Evolutionary conservation across 2,113 vertebrate genomes (phyloP).

Genomic region (Mirounga angustirostris): DNA sequence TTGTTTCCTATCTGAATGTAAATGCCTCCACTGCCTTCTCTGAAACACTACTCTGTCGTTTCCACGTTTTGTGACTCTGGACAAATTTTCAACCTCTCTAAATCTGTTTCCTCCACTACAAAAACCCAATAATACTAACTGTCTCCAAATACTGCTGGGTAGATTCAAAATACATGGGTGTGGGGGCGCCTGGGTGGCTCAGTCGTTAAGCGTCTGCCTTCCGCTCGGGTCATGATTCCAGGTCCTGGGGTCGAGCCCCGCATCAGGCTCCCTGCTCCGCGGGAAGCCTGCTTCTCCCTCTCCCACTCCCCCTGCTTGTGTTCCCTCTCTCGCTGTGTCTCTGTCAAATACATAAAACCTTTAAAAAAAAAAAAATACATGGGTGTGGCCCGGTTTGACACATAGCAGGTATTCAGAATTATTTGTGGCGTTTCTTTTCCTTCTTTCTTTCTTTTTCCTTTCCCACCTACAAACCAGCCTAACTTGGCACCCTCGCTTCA

Average conservation of each 20-base stretch:
- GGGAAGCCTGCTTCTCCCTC: too few species aligned
- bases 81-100: background rate
- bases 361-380: background rate
- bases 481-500: background rate
- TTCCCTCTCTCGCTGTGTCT: too few species aligned
- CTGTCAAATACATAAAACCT: too few species aligned
- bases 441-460: background rate
- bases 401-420: background rate
- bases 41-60: background rate
- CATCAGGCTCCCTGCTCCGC: too few species aligned
- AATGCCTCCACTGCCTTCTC: background rate
- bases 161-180: background rate
- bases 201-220: too few species aligned
- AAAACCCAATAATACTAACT: background rate
- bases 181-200: too few species aligned
- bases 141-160: background rate
- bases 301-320: too few species aligned
- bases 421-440: background rate
- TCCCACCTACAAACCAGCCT: background rate
- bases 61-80: background rate
- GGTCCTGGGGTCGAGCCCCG: too few species aligned
- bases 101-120: background rate
- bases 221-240: too few species aligned
- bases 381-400: background rate
- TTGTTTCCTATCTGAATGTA: background rate